These are phyloP conservation scores for Hyles euphorbiae DNA, from an alignment of 1,140 invertebrate genomes.

Conservation along the genomic window DNA sequence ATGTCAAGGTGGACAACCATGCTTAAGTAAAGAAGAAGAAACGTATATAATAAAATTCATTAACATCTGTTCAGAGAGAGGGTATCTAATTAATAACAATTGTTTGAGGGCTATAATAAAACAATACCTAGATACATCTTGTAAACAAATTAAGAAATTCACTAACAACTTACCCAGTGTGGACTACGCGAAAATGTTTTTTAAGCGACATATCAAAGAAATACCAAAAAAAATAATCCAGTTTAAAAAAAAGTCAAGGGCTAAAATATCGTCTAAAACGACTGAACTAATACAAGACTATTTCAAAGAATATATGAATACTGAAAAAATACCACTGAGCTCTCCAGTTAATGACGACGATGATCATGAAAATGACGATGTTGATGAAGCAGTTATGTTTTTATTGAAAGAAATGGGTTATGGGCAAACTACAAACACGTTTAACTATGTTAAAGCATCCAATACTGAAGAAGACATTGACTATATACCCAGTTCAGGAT, in stretches of 20 bases:
- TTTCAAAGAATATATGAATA: neutral
- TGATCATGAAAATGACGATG: no score
- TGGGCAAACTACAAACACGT: no score
- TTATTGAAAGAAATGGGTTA: no score
- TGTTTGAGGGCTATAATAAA: neutral
- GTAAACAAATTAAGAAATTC: neutral
- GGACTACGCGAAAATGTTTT: neutral
- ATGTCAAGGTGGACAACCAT: neutral
- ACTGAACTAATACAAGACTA: neutral
- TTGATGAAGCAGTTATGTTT: no score
- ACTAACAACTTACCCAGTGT: neutral
- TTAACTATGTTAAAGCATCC: no score
- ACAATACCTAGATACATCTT: neutral
- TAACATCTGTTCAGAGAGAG: neutral
- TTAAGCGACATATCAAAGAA: neutral
- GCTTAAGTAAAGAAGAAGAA: neutral
- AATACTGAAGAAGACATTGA: no score
- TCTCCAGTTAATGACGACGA: no score
- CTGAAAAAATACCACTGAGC: no score
- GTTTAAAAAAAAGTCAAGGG: neutral
- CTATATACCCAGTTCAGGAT: no score
- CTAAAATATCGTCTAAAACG: neutral
- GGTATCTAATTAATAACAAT: neutral
- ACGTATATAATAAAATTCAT: neutral
- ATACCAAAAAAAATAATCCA: neutral